Evolutionary conservation across 2,888 invertebrate species (phyloP).

Genomic region (Amblyteles armatorius): DNA sequence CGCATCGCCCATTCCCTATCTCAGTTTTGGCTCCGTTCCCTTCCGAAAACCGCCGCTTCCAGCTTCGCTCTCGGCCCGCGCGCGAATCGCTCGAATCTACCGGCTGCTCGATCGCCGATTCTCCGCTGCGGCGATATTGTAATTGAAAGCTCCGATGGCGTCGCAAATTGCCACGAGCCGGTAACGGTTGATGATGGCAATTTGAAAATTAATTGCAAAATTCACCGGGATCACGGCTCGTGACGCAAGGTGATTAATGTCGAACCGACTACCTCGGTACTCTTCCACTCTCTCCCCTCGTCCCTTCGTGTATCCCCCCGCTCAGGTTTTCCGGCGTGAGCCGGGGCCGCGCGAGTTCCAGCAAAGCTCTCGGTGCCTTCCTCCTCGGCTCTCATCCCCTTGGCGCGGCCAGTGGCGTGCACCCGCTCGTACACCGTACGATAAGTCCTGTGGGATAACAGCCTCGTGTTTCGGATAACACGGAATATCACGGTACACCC

Average conservation of each 20-base stretch:
- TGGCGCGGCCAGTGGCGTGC: slow-evolving; percentile 64
- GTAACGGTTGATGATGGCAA: slow-evolving; percentile 76
- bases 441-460: slow-evolving; percentile 84
- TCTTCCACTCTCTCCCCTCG: slow-evolving; percentile 27
- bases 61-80: background rate
- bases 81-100: background rate
- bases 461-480: slow-evolving; percentile 84
- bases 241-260: slow-evolving; percentile 81
- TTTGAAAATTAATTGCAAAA: slow-evolving; percentile 82
- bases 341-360: slow-evolving; percentile 10
- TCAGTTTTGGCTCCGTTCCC: background rate
- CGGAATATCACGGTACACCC: slow-evolving; percentile 82
- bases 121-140: background rate
- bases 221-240: slow-evolving; percentile 79
- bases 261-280: slow-evolving; percentile 54
- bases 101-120: slow-evolving; percentile 9
- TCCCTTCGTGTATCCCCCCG: slow-evolving; percentile 31
- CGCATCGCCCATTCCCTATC: background rate
- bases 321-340: slow-evolving; percentile 53
- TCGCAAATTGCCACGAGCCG: slow-evolving; percentile 49
- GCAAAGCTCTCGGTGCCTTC: slow-evolving; percentile 42
- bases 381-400: slow-evolving; percentile 64
- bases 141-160: slow-evolving; percentile 16
- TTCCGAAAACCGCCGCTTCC: background rate
- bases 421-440: slow-evolving; percentile 76